Conservation (phyloP, 2,113 vertebrate species). For the Pachycephala philippinensis region DNA sequence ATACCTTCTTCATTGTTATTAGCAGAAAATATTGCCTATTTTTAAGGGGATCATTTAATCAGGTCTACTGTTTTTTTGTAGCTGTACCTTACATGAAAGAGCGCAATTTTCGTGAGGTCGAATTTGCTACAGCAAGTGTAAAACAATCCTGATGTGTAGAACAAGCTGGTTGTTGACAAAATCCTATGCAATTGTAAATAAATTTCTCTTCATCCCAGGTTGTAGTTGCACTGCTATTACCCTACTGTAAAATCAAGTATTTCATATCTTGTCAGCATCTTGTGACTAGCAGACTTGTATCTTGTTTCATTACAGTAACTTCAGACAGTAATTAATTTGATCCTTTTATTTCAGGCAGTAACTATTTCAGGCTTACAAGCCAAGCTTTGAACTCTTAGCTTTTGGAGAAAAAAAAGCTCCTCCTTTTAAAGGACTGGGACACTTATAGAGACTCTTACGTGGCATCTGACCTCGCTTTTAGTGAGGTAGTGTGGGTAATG, state of each 20-base stretch:
- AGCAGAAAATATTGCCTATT: background rate
- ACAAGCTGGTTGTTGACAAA: background rate
- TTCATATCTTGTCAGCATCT: background rate
- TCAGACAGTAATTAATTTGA: constrained; percentile 25
- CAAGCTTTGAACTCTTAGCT: background rate
- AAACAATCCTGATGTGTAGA: background rate
- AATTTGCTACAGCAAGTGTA: background rate
- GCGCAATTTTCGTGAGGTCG: background rate
- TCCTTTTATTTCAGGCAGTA: constrained; percentile 11
- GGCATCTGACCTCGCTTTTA: background rate
- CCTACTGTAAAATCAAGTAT: background rate
- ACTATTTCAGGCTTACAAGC: constrained; percentile 1
- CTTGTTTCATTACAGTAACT: constrained; percentile 11
- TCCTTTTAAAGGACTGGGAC: background rate
- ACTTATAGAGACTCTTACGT: background rate
- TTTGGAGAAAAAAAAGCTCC: background rate
- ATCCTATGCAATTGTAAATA: background rate
- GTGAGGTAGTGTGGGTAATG: background rate
- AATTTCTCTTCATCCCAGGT: background rate
- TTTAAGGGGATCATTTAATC: background rate
- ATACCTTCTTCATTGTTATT: background rate
- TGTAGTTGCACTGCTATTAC: background rate
- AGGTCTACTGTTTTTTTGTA: background rate
- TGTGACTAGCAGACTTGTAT: constrained; percentile 25
- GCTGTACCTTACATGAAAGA: background rate